Conservation (phyloP, 2,888 invertebrate genomes). For the Euspilapteryx auroguttella region DNA sequence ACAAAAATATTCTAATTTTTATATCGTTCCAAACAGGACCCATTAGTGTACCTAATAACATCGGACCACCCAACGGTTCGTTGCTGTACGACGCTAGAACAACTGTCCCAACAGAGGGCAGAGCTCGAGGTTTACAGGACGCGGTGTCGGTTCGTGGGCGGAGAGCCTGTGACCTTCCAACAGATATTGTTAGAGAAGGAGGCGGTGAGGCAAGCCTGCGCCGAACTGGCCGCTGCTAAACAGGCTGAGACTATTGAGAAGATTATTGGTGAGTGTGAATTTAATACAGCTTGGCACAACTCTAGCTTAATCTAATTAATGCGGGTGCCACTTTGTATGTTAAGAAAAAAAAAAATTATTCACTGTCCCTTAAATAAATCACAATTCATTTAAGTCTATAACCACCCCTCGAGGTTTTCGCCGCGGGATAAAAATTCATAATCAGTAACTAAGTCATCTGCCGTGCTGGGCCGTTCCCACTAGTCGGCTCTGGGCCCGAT, state of each 20-base stretch:
- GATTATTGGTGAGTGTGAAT: conserved; percentile 26
- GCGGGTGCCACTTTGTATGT: too few relatives aligned
- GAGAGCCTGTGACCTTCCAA: conserved; percentile 47
- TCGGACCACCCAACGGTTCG: conserved; percentile 54
- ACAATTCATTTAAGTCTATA: too few relatives aligned
- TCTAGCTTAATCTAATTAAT: too few relatives aligned
- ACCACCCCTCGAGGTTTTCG: too few relatives aligned
- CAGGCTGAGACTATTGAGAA: conserved; percentile 54
- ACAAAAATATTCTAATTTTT: too few relatives aligned
- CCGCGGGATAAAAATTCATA: too few relatives aligned
- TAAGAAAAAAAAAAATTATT: too few relatives aligned
- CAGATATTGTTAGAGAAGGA: conserved; percentile 46
- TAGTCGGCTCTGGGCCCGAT: too few relatives aligned
- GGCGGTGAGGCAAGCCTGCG: conserved; percentile 45
- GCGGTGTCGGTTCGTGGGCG: conserved; percentile 51
- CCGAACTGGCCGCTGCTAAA: conserved; percentile 51
- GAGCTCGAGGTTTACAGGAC: conserved; percentile 51
- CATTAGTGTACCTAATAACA: conserved; percentile 50
- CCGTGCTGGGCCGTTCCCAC: too few relatives aligned
- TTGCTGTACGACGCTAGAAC: conserved; percentile 53
- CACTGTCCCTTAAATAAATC: too few relatives aligned
- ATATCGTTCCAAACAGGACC: conserved; percentile 48
- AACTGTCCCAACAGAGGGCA: conserved; percentile 46
- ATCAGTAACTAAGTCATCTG: too few relatives aligned
- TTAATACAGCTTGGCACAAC: too few relatives aligned